phyloP scores from a whole-genome alignment of 2,113 vertebrate species.

The Cathartes aura region DNA sequence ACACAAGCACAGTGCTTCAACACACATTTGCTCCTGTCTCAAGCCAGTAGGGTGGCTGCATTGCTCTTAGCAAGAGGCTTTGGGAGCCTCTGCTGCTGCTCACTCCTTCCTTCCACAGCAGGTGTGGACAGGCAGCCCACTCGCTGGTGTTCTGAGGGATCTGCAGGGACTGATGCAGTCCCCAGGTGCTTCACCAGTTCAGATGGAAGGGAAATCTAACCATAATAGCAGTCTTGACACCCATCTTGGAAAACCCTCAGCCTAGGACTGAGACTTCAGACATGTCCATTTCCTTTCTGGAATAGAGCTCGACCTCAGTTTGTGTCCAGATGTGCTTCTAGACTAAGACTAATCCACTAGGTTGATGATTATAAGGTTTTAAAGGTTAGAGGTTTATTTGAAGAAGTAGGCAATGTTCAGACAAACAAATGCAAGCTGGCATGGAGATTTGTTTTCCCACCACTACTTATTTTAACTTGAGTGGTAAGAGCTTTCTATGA shows the following conservation, averaged over 20 bases:
- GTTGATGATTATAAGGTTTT: neutral
- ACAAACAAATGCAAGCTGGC: neutral
- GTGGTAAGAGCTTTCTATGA: neutral
- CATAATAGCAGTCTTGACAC: neutral
- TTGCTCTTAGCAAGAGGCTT: neutral
- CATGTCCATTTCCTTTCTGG: neutral
- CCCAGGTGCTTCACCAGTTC: neutral
- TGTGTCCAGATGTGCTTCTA: neutral
- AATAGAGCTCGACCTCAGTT: neutral
- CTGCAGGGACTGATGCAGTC: neutral
- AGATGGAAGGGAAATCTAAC: neutral
- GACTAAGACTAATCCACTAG: neutral
- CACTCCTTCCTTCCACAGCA: neutral
- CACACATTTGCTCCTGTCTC: neutral
- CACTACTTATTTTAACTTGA: neutral
- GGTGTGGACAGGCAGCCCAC: neutral
- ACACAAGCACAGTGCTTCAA: neutral
- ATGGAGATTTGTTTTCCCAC: neutral
- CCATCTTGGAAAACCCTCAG: neutral
- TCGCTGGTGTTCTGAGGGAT: neutral
- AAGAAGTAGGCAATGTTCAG: neutral
- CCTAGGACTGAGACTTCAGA: neutral
- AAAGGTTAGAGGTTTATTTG: neutral
- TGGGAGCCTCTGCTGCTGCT: neutral
- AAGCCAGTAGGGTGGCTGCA: neutral